A percentile compares a stretch with the other conserved stretches of the same genome.
phyloP scores from a whole-genome alignment of 2,888 invertebrate species.

The Cephus pulcher region DNA sequence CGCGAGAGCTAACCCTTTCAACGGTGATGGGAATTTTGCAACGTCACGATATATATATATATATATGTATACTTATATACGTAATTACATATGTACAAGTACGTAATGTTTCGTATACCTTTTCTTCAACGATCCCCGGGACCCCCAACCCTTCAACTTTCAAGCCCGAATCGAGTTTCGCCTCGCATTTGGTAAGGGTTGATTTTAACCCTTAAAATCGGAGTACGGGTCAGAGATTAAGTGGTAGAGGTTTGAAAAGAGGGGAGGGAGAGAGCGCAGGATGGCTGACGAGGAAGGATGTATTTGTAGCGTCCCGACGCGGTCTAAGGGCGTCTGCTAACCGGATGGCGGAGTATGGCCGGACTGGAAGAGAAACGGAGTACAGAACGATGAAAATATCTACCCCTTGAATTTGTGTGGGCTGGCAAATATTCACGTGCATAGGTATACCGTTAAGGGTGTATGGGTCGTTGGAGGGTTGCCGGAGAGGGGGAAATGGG shows the following conservation, averaged over 20 bases:
- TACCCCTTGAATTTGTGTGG: background rate
- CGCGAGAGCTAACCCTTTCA: too few relatives aligned
- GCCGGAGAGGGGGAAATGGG: background rate
- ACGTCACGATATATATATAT: too few relatives aligned
- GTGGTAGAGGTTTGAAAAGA: constrained; percentile 10
- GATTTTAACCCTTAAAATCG: constrained; percentile 6
- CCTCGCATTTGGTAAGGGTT: constrained; percentile 1
- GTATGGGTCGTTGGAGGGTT: background rate
- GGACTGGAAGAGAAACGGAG: background rate
- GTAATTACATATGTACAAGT: background rate
- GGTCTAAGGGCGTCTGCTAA: background rate
- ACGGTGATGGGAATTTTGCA: too few relatives aligned
- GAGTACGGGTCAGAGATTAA: constrained; percentile 9
- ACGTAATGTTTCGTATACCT: too few relatives aligned
- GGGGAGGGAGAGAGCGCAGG: background rate
- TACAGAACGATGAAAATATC: background rate
- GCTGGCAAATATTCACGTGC: background rate
- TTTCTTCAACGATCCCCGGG: too few relatives aligned
- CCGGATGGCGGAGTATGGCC: background rate
- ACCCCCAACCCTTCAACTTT: background rate
- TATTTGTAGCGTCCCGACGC: background rate
- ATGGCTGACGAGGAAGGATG: background rate
- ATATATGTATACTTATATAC: background rate
- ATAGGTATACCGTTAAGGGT: background rate
- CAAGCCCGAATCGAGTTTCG: background rate